phyloP scores from a whole-genome alignment of 1,140 invertebrate genomes.

The Trachymyrmex septentrionalis region DNA sequence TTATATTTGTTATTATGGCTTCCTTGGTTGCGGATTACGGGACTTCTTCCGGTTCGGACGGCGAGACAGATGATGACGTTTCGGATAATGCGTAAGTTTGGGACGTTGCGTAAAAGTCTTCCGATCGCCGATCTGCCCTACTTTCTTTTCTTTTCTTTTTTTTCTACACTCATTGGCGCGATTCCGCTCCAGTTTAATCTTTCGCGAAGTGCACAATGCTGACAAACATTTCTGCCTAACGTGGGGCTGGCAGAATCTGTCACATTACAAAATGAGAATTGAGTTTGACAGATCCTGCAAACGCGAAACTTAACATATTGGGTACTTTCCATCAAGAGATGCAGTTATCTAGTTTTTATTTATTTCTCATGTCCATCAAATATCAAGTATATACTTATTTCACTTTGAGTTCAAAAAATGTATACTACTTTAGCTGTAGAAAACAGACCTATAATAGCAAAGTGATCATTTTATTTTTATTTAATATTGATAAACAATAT shows the following conservation, averaged over 20 bases:
- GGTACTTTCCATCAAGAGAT: too few species aligned
- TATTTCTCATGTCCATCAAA: too few species aligned
- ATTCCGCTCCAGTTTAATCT: slow-evolving; percentile 31
- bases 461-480: too few species aligned
- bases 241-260: not conserved
- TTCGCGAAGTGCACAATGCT: not conserved
- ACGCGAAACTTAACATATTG: not conserved
- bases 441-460: too few species aligned
- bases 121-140: slow-evolving; percentile 10
- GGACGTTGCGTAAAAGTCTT: not conserved
- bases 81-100: slow-evolving; percentile 75
- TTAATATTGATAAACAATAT: too few species aligned
- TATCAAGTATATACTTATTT: too few species aligned
- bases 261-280: not conserved
- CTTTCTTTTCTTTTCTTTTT: not conserved
- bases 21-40: slow-evolving; percentile 89
- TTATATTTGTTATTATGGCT: slow-evolving; percentile 85
- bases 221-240: too few species aligned
- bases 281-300: not conserved
- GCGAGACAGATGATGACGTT: slow-evolving; percentile 77
- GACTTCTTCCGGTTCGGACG: slow-evolving; percentile 85
- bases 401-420: too few species aligned
- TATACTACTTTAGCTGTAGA: too few species aligned
- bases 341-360: too few species aligned
- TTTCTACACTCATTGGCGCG: slow-evolving; percentile 26